phyloP scores from a whole-genome alignment of 2,113 vertebrate genomes.

The Syrrhaptes paradoxus region DNA sequence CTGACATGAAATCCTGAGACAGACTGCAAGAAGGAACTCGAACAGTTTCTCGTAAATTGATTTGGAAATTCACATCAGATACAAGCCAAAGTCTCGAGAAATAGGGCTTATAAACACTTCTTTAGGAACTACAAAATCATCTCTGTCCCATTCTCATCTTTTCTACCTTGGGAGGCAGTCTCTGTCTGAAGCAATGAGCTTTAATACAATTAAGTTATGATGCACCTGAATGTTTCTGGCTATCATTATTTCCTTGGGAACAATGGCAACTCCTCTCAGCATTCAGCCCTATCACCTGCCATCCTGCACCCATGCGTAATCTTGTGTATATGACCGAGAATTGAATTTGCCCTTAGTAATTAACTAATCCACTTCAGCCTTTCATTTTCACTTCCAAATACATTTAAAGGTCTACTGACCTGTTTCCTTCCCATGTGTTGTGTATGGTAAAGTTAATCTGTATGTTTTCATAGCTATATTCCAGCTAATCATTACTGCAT shows the following conservation, averaged over 20 bases:
- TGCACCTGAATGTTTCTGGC: neutral
- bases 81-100: neutral
- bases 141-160: neutral
- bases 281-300: neutral
- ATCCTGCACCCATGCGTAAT: neutral
- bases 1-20: neutral
- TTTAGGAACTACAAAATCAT: neutral
- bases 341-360: neutral
- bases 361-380: neutral
- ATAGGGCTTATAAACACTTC: neutral
- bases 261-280: neutral
- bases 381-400: neutral
- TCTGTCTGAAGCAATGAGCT: neutral
- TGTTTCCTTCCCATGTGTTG: neutral
- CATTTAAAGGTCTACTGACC: neutral
- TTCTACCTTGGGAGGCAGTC: neutral
- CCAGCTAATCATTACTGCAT: neutral
- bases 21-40: neutral
- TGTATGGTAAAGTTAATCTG: neutral
- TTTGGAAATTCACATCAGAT: neutral
- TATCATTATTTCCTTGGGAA: conserved; percentile 30
- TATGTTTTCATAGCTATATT: neutral
- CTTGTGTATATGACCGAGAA: neutral
- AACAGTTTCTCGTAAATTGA: neutral
- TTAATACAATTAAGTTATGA: neutral